phyloP scores from a whole-genome alignment of 23 tunicate genomes.

The Corella eumyota region DNA sequence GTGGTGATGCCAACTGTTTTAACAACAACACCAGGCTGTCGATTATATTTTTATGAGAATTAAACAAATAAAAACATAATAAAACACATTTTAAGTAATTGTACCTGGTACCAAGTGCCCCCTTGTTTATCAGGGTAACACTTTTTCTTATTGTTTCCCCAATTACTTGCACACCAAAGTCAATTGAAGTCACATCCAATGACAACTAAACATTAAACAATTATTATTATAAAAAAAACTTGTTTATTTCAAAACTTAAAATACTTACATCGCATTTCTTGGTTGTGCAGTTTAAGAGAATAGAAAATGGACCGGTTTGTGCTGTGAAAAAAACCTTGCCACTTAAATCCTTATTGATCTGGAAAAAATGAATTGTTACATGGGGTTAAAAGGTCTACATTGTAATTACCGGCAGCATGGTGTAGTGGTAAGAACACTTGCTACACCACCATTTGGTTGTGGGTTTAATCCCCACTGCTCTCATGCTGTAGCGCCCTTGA shows the following conservation, averaged over 20 bases:
- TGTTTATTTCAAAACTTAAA: too few species aligned
- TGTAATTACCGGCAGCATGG: too few species aligned
- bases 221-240: background rate
- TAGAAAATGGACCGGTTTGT: constrained; percentile 90
- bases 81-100: too few species aligned
- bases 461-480: too few species aligned
- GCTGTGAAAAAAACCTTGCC: constrained; percentile 75
- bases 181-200: constrained; percentile 47
- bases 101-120: constrained; percentile 76
- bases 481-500: too few species aligned
- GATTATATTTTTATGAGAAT: too few species aligned
- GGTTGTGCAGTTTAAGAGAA: constrained; percentile 75
- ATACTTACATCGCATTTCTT: constrained; percentile 81
- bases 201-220: constrained; percentile 27
- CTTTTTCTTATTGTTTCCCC: constrained; percentile 76
- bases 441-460: too few species aligned
- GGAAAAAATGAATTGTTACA: background rate
- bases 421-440: too few species aligned
- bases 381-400: too few species aligned
- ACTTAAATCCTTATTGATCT: constrained; percentile 76
- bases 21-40: too few species aligned
- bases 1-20: too few species aligned
- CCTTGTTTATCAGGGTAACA: constrained; percentile 59
- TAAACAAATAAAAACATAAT: too few species aligned
- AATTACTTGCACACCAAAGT: constrained; percentile 79